A percentile compares a stretch with the other conserved stretches of the same genome.
Evolutionary conservation across 2,888 invertebrate genomes (phyloP).

Genomic region (Sipunculus nudus): DNA sequence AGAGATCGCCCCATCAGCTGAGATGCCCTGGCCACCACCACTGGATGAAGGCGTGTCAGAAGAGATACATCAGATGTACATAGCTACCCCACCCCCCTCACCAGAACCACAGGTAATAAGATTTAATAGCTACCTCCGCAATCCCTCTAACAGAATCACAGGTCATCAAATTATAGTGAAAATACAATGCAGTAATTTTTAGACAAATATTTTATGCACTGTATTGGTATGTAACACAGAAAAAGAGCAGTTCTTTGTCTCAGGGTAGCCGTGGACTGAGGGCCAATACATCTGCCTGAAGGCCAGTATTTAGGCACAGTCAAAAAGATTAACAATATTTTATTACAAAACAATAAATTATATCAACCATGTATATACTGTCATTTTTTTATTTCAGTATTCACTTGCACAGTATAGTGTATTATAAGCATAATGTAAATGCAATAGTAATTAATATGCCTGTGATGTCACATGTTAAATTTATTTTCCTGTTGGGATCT

Average conservation of each 20-base stretch:
- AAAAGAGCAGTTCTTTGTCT: neutral
- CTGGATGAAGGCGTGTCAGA: slow-evolving; percentile 58
- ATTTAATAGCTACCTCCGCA: neutral
- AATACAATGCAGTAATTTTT: neutral
- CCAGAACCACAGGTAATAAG: slow-evolving; percentile 46
- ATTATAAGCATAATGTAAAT: too few relatives aligned
- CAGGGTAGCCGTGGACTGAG: too few relatives aligned
- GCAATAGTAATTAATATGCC: too few relatives aligned
- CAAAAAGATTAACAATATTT: too few relatives aligned
- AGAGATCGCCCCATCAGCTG: slow-evolving; percentile 53
- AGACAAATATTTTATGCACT: neutral
- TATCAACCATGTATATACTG: too few relatives aligned
- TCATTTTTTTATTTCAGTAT: too few relatives aligned
- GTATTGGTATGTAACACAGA: neutral
- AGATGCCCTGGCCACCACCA: slow-evolving; percentile 59
- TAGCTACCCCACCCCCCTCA: slow-evolving; percentile 56
- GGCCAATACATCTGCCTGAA: too few relatives aligned
- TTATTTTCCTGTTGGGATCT: too few relatives aligned
- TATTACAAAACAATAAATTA: too few relatives aligned
- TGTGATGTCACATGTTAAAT: too few relatives aligned
- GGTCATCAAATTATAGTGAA: neutral
- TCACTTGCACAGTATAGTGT: too few relatives aligned
- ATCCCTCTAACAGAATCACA: neutral
- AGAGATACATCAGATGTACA: slow-evolving; percentile 44
- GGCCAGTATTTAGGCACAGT: too few relatives aligned